Evolutionary conservation across 2,113 vertebrate species (phyloP).

Genomic region (Merops nubicus): DNA sequence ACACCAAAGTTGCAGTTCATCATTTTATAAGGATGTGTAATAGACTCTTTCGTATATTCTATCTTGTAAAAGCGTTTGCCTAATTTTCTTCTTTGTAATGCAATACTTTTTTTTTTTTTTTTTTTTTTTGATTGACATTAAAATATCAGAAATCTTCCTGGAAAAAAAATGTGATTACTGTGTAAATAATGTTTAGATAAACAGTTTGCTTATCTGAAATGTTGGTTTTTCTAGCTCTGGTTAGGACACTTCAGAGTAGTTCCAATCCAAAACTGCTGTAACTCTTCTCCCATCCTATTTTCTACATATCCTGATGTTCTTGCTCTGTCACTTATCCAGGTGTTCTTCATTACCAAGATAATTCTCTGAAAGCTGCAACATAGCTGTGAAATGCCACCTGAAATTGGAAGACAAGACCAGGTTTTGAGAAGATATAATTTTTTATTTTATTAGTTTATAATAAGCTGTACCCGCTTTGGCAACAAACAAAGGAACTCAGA

Average conservation of each 20-base stretch:
- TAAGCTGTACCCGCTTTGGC: not conserved
- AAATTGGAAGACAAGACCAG: slow-evolving; percentile 66
- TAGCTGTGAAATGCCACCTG: slow-evolving; percentile 65
- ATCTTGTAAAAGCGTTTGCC: not conserved
- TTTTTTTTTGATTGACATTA: not conserved
- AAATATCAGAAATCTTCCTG: not conserved
- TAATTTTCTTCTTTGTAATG: not conserved
- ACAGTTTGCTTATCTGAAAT: slow-evolving; percentile 44
- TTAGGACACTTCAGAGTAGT: slow-evolving; percentile 48
- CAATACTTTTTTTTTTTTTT: not conserved
- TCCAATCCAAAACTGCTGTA: slow-evolving; percentile 8
- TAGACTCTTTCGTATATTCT: not conserved
- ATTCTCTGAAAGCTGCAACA: slow-evolving; percentile 62
- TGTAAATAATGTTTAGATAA: slow-evolving; percentile 64
- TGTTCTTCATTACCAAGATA: slow-evolving; percentile 58
- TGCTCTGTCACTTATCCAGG: slow-evolving; percentile 52
- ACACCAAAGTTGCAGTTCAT: not conserved
- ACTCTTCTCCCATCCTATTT: not conserved
- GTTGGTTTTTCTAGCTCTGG: slow-evolving; percentile 27
- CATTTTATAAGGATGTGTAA: not conserved
- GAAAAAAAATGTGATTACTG: not conserved
- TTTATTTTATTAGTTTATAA: not conserved
- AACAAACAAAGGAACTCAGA: not conserved
- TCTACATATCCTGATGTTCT: not conserved
- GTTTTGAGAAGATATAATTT: slow-evolving; percentile 19